A percentile compares a stretch with the other conserved stretches of the same genome.
Evolutionary conservation across 2,888 invertebrate genomes (phyloP).

Genomic region (Anthoptus insignis): DNA sequence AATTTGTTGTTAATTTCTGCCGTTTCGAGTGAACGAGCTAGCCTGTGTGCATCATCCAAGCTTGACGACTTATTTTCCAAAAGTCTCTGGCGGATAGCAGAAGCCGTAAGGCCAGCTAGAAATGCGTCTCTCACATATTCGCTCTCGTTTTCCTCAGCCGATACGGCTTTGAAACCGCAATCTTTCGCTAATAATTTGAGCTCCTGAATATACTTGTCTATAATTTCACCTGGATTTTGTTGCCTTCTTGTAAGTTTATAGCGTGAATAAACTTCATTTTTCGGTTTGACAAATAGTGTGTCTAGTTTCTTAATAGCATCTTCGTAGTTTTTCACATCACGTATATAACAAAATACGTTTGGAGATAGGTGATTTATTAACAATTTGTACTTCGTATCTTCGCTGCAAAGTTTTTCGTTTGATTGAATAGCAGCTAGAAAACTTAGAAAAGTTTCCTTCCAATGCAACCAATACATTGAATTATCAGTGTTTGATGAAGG

Average conservation of each 20-base stretch:
- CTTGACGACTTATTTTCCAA: background rate
- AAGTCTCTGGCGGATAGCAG: background rate
- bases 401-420: too few species aligned
- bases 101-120: background rate
- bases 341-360: background rate
- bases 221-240: constrained; percentile 9
- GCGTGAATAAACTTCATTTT: constrained; percentile 6
- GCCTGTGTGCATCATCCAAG: background rate
- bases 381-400: too few species aligned
- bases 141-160: background rate
- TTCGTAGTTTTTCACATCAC: background rate
- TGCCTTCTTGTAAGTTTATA: constrained; percentile 6
- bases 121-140: constrained; percentile 14
- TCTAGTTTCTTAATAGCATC: constrained; percentile 1
- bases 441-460: too few species aligned
- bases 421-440: too few species aligned
- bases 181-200: constrained; percentile 1
- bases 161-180: constrained; percentile 9
- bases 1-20: too few species aligned
- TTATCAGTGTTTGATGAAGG: too few species aligned
- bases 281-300: constrained; percentile 9
- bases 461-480: too few species aligned
- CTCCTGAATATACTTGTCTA: background rate
- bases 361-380: constrained; percentile 7
- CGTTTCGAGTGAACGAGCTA: background rate